Percentiles rank a stretch among this genome's conserved stretches.
Conservation (phyloP, 2,888 invertebrate genomes). For the Melipona bicolor region DNA sequence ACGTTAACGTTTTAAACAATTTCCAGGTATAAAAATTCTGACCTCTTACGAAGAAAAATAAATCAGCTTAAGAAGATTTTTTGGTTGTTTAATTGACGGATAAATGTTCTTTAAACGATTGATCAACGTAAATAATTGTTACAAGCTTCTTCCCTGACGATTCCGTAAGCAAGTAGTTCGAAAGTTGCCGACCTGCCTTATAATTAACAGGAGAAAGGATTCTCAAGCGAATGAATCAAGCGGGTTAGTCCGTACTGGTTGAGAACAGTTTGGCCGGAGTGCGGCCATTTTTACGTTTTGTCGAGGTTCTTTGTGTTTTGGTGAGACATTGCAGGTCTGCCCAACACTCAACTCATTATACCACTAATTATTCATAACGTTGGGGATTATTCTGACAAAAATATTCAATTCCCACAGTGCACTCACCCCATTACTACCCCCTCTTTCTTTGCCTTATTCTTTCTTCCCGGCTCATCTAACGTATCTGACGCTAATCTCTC, state of each 20-base stretch:
- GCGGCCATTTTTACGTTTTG: slow-evolving; percentile 81
- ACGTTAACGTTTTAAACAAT: neutral
- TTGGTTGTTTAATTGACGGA: neutral
- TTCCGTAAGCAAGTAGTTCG: too few species aligned
- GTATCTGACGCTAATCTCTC: slow-evolving; percentile 19
- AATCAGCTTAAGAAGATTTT: neutral
- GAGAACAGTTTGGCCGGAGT: slow-evolving; percentile 79
- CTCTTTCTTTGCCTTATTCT: slow-evolving; percentile 43
- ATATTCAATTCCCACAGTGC: slow-evolving; percentile 77
- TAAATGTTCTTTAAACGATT: neutral
- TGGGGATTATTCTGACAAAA: slow-evolving; percentile 77
- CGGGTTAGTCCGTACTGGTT: slow-evolving; percentile 64
- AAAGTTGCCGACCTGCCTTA: neutral
- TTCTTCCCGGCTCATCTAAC: slow-evolving; percentile 31
- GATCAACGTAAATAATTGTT: neutral
- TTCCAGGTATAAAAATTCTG: neutral
- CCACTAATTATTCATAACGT: slow-evolving; percentile 84
- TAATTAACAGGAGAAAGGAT: slow-evolving; percentile 6
- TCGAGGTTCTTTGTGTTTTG: slow-evolving; percentile 78
- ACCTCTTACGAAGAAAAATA: too few species aligned
- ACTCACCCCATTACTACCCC: slow-evolving; percentile 36
- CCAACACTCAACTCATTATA: slow-evolving; percentile 84
- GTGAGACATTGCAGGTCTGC: slow-evolving; percentile 83
- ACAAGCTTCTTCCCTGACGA: neutral
- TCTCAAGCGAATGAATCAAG: slow-evolving; percentile 6